Evolutionary conservation across 2,888 invertebrate genomes (phyloP).

Genomic region (Drosophila siamana): DNA sequence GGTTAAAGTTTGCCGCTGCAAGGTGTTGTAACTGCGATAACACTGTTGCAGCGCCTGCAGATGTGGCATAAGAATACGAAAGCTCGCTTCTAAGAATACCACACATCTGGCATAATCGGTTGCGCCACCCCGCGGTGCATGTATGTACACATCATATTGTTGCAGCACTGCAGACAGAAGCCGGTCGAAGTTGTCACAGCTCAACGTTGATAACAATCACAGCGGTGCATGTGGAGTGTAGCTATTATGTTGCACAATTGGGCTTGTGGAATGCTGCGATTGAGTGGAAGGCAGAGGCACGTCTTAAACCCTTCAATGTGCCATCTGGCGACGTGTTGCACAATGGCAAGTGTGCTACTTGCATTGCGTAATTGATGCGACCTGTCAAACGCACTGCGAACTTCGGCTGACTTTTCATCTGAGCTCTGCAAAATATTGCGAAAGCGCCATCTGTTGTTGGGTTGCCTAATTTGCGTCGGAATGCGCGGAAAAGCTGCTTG

Average conservation of each 20-base stretch:
- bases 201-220: slow-evolving; percentile 8
- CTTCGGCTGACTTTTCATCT: not conserved
- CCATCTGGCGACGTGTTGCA: not conserved
- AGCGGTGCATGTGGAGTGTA: slow-evolving; percentile 15
- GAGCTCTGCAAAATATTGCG: not conserved
- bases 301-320: too few relatives aligned
- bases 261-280: not conserved
- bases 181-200: slow-evolving; percentile 12
- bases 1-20: slow-evolving; percentile 15
- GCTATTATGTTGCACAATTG: slow-evolving; percentile 16
- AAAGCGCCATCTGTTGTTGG: slow-evolving; percentile 3
- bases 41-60: slow-evolving; percentile 36
- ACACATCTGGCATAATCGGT: slow-evolving; percentile 47
- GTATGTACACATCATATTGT: not conserved
- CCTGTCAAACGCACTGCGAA: not conserved
- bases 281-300: not conserved
- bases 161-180: slow-evolving; percentile 25
- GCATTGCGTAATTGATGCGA: not conserved
- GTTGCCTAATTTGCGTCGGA: too few relatives aligned
- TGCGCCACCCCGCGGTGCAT: slow-evolving; percentile 14
- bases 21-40: slow-evolving; percentile 26
- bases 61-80: not conserved
- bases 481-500: not conserved
- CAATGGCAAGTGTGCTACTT: not conserved
- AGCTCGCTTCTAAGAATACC: not conserved